Base-by-base conservation (phyloP, 2,888 invertebrate genomes). In the Trichopria drosophilae region DNA sequence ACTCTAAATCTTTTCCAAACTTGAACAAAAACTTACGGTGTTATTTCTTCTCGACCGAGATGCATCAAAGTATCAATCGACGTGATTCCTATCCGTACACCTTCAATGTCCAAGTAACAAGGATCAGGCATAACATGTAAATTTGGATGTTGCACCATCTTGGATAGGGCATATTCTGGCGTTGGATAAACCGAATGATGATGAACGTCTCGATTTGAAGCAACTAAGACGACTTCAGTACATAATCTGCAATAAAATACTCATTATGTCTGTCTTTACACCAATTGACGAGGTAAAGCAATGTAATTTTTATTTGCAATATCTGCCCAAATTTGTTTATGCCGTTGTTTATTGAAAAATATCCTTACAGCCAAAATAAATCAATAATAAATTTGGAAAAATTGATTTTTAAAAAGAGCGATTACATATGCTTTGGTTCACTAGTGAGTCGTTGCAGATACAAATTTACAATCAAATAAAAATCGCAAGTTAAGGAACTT, bases 61-160 rank as follows among this genome's bases (percentile, higher is more conserved):
- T 94, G 90, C 78, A 90, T 87, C 6, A 95, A 77, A 31, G 89
- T 79, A 72, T 96, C 96, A 0, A 86, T 85, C 19, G 93, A 86
- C 3, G 93, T 93, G 19, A 88, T 77, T 1, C 88, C 92, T 48
- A 96, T 76, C 4, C 85, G 75, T 0, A 94, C 71, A 3, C 92
- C 93, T 62, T 86, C 84, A 41, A 95, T 78, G 66, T 85, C 82
- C 4, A 96, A 68, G 13, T 88, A 80, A 62, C 87, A 85, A 0
- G 95, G 96, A 79, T 95, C 94, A 0, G 92, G 83, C 58, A 89
- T 75, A 62, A 88, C 81, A 50, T 83, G 81, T 3, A 90, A 72
- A 72, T 88, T 86, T 6, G 80, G 63, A 64, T 81, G 81, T 36
- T 78, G 79, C 32, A 62, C 36, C 24, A 41, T 52, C 57, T 80